phyloP scores from a whole-genome alignment of 92 coral and sea anemone species.

The Porites cylindrica region DNA sequence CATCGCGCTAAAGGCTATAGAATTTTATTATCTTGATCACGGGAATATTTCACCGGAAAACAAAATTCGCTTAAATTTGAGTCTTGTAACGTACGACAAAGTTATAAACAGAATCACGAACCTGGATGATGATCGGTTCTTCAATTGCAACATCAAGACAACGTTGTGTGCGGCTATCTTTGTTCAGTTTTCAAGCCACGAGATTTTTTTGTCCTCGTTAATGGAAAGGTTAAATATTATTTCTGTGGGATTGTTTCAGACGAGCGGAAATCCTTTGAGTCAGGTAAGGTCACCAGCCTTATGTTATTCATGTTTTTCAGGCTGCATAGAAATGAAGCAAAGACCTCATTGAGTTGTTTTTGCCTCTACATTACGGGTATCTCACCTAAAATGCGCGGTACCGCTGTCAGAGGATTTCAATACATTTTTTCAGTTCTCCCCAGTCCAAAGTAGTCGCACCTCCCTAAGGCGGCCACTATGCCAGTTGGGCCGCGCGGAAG shows the following conservation, averaged over 20 bases:
- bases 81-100: neutral
- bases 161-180: neutral
- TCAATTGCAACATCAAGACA: neutral
- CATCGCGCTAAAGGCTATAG: slow-evolving; percentile 6
- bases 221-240: slow-evolving; percentile 19
- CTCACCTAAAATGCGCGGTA: too few relatives aligned
- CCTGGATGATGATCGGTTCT: neutral
- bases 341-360: too few relatives aligned
- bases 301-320: neutral
- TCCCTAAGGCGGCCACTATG: too few relatives aligned
- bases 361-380: too few relatives aligned
- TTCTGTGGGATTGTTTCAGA: slow-evolving; percentile 15
- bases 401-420: too few relatives aligned
- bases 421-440: too few relatives aligned
- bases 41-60: neutral
- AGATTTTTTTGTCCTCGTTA: slow-evolving; percentile 12
- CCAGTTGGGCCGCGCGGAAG: too few relatives aligned
- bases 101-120: neutral
- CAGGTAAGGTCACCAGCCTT: slow-evolving; percentile 6
- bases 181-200: slow-evolving; percentile 9
- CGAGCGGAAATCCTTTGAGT: neutral
- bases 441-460: too few relatives aligned
- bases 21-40: neutral
- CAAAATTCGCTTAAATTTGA: neutral
- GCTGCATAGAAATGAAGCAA: too few relatives aligned